These are phyloP conservation scores for Sminthurinus signatus DNA, from an alignment of 1,140 invertebrate species.

Conservation along the genomic window DNA sequence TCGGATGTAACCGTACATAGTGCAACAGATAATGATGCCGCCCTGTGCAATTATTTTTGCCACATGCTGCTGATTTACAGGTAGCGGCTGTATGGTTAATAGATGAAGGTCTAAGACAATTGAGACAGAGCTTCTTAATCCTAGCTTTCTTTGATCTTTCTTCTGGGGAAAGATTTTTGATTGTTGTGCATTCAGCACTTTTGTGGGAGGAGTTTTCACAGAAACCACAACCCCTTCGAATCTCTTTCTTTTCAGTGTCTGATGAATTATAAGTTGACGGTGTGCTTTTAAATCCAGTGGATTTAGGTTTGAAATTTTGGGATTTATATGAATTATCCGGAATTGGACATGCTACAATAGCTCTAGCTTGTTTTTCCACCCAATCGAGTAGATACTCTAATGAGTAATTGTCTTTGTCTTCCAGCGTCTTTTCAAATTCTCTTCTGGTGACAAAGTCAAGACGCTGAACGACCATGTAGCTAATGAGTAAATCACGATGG, in stretches of 20 bases:
- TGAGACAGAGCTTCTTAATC: neutral
- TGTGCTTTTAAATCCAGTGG: neutral
- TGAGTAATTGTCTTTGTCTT: neutral
- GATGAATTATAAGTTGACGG: neutral
- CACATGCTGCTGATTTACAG: neutral
- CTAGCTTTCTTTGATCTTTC: neutral
- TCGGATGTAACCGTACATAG: neutral
- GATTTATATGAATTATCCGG: neutral
- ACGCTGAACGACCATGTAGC: neutral
- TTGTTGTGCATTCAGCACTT: neutral
- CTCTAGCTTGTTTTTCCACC: neutral
- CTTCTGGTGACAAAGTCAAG: neutral
- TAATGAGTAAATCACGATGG: neutral
- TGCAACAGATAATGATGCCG: conserved; percentile 5
- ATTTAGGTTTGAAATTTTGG: neutral
- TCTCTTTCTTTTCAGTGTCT: neutral
- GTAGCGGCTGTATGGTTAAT: neutral
- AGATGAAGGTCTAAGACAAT: neutral
- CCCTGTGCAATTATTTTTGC: neutral
- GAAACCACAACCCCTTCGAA: no score
- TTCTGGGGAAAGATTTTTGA: neutral
- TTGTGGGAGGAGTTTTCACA: no score
- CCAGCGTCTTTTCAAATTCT: neutral
- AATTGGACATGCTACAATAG: neutral
- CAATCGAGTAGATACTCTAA: neutral